Conservation (phyloP, 2,113 vertebrate species). For the Pogona vitticeps region DNA sequence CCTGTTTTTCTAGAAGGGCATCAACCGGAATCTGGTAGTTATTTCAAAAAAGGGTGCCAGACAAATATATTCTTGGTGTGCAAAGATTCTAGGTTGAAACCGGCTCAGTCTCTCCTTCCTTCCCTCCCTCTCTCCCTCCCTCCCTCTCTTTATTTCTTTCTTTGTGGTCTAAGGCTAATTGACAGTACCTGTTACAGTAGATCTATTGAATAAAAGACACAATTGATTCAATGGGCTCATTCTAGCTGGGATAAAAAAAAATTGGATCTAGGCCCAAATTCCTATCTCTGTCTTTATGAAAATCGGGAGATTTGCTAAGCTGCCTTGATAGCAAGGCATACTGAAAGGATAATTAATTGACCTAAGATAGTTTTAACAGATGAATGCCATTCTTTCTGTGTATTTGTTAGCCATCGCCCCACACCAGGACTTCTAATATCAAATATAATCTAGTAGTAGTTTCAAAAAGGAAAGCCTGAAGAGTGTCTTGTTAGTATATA, state of each 20-base stretch:
- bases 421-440: no score
- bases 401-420: no score
- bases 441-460: no score
- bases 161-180: not conserved
- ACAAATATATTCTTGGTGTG: not conserved
- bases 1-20: not conserved
- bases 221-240: no score
- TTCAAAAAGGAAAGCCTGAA: no score
- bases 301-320: not conserved
- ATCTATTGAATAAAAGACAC: no score
- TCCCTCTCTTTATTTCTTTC: no score
- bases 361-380: not conserved
- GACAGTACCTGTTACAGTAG: no score
- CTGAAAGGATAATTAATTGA: not conserved
- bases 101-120: not conserved
- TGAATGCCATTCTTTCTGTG: not conserved
- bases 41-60: not conserved
- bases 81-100: rapidly evolving
- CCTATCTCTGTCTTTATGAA: not conserved
- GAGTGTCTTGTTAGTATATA: no score
- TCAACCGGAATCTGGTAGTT: not conserved
- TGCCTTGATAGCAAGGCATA: not conserved
- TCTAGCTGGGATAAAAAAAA: no score
- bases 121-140: not conserved
- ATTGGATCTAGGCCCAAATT: not conserved